Conservation (phyloP, 92 coral and sea anemone species). For the Porites divaricata region DNA sequence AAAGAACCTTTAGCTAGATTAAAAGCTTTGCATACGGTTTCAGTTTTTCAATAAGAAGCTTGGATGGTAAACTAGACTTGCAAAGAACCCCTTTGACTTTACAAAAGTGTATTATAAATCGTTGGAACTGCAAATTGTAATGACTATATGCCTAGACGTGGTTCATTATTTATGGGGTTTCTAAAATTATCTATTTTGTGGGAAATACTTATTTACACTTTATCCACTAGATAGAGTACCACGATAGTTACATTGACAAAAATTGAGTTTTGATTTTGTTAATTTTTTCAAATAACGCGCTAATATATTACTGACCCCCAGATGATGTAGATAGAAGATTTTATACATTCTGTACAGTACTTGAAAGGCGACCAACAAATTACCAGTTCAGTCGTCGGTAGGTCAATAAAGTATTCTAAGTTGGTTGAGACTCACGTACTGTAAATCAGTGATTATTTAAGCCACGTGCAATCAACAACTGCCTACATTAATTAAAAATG, state of each 20-base stretch:
- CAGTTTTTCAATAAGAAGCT: no score
- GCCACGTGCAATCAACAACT: no score
- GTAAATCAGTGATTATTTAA: no score
- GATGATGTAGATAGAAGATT: conserved; percentile 6
- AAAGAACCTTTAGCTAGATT: not conserved
- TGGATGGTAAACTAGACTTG: not conserved
- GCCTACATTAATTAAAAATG: no score
- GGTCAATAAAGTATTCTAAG: no score
- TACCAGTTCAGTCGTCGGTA: not conserved
- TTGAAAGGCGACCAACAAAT: not conserved
- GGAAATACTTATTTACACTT: not conserved
- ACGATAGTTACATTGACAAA: no score
- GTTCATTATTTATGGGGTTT: not conserved
- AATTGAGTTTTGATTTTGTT: no score
- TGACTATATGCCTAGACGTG: not conserved
- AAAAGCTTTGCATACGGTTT: not conserved
- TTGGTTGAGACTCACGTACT: no score
- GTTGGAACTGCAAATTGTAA: not conserved
- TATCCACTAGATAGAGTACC: no score
- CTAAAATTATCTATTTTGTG: no score
- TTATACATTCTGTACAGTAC: conserved; percentile 3
- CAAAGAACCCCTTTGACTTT: not conserved
- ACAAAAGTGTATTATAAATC: not conserved
- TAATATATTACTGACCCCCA: not conserved
- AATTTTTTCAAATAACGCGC: not conserved